Evolutionary conservation across 1,140 invertebrate genomes (phyloP).

Genomic region (Papilio aristodemus): DNA sequence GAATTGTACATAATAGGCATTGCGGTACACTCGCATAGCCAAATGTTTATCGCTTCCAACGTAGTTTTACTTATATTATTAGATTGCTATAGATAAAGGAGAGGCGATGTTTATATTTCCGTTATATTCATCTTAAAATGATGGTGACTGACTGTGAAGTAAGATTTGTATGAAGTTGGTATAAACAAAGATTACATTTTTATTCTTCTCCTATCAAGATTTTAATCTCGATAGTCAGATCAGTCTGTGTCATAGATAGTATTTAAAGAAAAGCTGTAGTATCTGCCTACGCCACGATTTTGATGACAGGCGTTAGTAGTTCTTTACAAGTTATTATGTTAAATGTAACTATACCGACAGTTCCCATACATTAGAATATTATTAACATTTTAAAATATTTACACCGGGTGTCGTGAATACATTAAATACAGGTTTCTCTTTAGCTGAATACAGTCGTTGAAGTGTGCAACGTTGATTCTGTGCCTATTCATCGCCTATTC

Average conservation of each 20-base stretch:
- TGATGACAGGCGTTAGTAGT: not conserved
- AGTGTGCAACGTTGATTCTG: not conserved
- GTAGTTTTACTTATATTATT: not conserved
- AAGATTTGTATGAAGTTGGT: too few relatives aligned
- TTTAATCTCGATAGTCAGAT: too few relatives aligned
- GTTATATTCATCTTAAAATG: too few relatives aligned
- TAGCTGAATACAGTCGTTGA: not conserved
- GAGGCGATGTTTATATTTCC: too few relatives aligned
- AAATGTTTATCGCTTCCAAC: not conserved
- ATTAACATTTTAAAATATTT: not conserved
- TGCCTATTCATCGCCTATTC: constrained; percentile 38
- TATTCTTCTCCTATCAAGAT: too few relatives aligned
- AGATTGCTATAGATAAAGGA: too few relatives aligned
- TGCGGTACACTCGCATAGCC: not conserved
- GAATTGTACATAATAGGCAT: constrained; percentile 9
- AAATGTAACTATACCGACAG: not conserved
- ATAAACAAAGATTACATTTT: too few relatives aligned
- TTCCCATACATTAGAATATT: not conserved
- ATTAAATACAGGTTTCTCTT: not conserved
- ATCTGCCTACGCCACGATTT: not conserved
- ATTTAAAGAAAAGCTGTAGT: not conserved
- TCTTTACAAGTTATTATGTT: not conserved
- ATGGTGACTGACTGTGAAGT: too few relatives aligned
- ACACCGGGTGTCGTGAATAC: not conserved
- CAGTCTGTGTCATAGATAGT: not conserved